A percentile compares a stretch with the other conserved stretches of the same genome.
phyloP scores from a whole-genome alignment of 2,113 vertebrate species.

The Willisornis vidua region DNA sequence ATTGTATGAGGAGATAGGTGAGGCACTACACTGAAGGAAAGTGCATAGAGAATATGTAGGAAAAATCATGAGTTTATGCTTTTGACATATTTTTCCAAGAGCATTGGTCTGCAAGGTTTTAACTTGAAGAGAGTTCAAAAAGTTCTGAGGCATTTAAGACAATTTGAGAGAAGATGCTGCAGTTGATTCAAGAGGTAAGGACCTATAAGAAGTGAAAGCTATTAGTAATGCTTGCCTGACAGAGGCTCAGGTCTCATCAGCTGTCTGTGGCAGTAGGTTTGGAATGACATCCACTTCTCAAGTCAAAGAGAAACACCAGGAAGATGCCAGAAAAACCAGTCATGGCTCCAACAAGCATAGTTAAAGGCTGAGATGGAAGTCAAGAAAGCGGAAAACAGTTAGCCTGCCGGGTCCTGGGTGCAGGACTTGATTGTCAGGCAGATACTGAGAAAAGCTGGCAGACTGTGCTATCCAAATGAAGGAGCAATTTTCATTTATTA shows the following conservation, averaged over 20 bases:
- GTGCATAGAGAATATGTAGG: not conserved
- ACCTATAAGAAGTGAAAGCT: not conserved
- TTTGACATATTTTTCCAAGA: not conserved
- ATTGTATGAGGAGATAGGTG: not conserved
- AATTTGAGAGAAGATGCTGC: not conserved
- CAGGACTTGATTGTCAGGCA: not conserved
- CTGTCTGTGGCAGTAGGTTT: not conserved
- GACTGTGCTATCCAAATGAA: not conserved
- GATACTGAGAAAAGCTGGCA: not conserved
- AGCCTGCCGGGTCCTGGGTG: not conserved
- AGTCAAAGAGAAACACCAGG: not conserved
- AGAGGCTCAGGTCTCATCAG: not conserved
- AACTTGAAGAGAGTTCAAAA: not conserved
- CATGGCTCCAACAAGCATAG: not conserved
- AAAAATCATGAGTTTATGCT: not conserved
- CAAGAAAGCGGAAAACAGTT: not conserved
- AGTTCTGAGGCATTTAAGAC: not conserved
- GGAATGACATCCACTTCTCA: not conserved
- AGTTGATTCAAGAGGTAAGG: not conserved
- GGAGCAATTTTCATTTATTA: conserved; percentile 36
- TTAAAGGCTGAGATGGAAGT: not conserved
- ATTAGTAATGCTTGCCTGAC: not conserved
- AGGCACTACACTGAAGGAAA: not conserved
- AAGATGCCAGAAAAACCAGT: not conserved
- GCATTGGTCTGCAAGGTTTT: not conserved